Conservation (phyloP, 2,113 vertebrate genomes). For the Beaufortia kweichowensis region DNA sequence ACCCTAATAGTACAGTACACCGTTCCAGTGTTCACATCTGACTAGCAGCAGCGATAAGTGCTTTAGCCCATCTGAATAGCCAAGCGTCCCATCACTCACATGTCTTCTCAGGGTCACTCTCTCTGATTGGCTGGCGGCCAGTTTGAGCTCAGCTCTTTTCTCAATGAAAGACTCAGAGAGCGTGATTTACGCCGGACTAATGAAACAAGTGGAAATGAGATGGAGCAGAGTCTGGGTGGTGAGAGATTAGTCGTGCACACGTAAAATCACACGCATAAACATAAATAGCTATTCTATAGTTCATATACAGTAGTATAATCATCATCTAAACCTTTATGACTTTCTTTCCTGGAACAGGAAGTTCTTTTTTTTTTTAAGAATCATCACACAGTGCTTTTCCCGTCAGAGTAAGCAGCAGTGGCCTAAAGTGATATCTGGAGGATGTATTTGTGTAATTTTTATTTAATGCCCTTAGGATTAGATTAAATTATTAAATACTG, state of each 20-base stretch:
- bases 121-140: constrained; percentile 45
- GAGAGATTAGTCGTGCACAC: background rate
- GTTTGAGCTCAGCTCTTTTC: constrained; percentile 52
- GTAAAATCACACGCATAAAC: constrained; percentile 26
- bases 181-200: constrained; percentile 52
- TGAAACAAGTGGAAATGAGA: constrained; percentile 28
- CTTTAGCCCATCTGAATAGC: constrained; percentile 32
- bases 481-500: no score
- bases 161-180: constrained; percentile 53
- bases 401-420: no score
- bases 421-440: no score
- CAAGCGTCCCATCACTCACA: constrained; percentile 44
- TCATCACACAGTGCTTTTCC: no score
- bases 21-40: constrained; percentile 10
- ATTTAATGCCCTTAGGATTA: no score
- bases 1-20: background rate
- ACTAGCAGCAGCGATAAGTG: constrained; percentile 17
- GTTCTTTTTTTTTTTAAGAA: no score
- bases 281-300: no score
- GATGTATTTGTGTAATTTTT: no score
- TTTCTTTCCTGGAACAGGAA: no score
- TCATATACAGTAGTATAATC: no score
- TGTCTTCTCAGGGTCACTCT: constrained; percentile 39
- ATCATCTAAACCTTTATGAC: no score
- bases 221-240: background rate